Evolutionary conservation across 2,888 invertebrate species (phyloP).

Genomic region (Eumacrocentrus americanus): DNA sequence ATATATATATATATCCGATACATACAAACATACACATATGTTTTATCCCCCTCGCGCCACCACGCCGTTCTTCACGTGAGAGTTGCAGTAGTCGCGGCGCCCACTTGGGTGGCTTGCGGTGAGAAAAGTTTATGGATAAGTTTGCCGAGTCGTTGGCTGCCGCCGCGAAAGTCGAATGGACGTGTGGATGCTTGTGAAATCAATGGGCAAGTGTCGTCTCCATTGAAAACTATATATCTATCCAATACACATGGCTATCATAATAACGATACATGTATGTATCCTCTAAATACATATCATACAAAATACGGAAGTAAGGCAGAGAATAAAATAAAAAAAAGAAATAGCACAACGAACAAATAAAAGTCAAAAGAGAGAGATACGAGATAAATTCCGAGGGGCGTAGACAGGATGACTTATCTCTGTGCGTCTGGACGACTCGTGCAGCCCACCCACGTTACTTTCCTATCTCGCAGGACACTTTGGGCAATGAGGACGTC

Average conservation of each 20-base stretch:
- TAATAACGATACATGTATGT: too few species aligned
- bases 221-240: too few species aligned
- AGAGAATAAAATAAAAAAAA: too few species aligned
- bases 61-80: slow-evolving; percentile 2
- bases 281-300: too few species aligned
- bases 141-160: slow-evolving; percentile 15
- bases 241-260: too few species aligned
- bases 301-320: too few species aligned
- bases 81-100: slow-evolving; percentile 6
- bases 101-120: slow-evolving; percentile 3
- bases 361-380: not conserved
- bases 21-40: not conserved
- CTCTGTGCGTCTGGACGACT: slow-evolving; percentile 43
- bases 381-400: slow-evolving; percentile 39
- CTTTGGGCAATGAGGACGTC: slow-evolving; percentile 55
- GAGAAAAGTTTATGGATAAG: slow-evolving; percentile 22
- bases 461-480: slow-evolving; percentile 53
- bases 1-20: not conserved
- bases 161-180: not conserved
- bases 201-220: too few species aligned
- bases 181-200: too few species aligned
- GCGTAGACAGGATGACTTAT: slow-evolving; percentile 54
- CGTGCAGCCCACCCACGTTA: slow-evolving; percentile 48
- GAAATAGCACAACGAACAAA: not conserved
- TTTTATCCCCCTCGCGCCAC: not conserved